phyloP scores from a whole-genome alignment of 1,140 invertebrate species.

The Neoseiulus cucumeris region DNA sequence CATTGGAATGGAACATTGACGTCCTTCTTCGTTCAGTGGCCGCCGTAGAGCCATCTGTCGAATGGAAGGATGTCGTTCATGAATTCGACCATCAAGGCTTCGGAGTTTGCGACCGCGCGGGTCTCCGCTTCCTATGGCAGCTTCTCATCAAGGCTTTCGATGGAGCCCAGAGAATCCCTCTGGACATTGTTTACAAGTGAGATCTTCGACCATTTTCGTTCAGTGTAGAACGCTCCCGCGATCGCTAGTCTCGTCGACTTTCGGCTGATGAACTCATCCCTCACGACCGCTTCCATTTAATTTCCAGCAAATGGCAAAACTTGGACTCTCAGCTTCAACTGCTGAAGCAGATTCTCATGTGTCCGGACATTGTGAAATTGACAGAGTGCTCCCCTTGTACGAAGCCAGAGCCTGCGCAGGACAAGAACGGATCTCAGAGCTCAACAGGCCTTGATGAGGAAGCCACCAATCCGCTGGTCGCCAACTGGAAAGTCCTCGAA shows the following conservation, averaged over 20 bases:
- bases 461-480: neutral
- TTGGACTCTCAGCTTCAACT: neutral
- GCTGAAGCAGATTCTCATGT: neutral
- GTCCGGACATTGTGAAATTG: neutral
- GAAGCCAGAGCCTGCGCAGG: slow-evolving; percentile 6
- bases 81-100: slow-evolving; percentile 80
- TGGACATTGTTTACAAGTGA: slow-evolving; percentile 63
- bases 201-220: slow-evolving; percentile 34
- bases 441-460: neutral
- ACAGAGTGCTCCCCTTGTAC: neutral
- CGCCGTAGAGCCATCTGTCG: slow-evolving; percentile 29
- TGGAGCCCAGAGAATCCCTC: slow-evolving; percentile 54
- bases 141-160: slow-evolving; percentile 50
- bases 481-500: neutral
- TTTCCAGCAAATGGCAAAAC: neutral
- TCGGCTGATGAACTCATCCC: neutral
- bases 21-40: neutral
- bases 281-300: neutral
- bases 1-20: neutral
- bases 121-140: slow-evolving; percentile 54
- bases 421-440: neutral
- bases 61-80: slow-evolving; percentile 75
- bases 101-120: slow-evolving; percentile 59
- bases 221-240: slow-evolving; percentile 12
- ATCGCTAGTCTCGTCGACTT: neutral